Evolutionary conservation across 2,113 vertebrate species (phyloP).

Genomic region (Solenodon paradoxus): DNA sequence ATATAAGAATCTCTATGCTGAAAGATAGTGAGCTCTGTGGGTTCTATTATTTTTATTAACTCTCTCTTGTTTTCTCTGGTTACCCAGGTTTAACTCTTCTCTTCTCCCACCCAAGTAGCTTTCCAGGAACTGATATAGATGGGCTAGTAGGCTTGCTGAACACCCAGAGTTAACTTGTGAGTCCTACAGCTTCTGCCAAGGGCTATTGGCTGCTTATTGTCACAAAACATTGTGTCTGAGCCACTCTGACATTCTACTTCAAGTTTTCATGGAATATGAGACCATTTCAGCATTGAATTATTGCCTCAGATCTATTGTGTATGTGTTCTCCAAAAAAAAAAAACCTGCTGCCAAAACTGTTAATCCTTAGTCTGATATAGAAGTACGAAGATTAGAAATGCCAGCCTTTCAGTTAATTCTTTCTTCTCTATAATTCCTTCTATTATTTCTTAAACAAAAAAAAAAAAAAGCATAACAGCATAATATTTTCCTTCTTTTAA

Average conservation of each 20-base stretch:
- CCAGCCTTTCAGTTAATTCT: neutral
- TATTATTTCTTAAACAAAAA: conserved; percentile 2
- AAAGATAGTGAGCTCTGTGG: neutral
- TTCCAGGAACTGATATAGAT: neutral
- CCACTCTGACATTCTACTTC: conserved; percentile 43
- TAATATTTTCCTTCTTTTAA: conserved; percentile 3
- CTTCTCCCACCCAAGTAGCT: neutral
- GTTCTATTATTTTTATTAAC: conserved; percentile 35
- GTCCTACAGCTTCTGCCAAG: neutral
- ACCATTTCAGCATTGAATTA: conserved; percentile 24
- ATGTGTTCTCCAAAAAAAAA: neutral
- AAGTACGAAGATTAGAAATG: neutral
- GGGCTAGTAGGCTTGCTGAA: neutral
- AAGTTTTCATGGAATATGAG: conserved; percentile 48
- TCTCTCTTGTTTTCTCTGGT: neutral
- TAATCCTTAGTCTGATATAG: neutral
- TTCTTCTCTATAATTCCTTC: conserved; percentile 18
- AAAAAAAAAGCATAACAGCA: neutral
- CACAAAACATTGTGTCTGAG: conserved; percentile 43
- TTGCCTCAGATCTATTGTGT: neutral
- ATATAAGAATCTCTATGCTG: conserved; percentile 21
- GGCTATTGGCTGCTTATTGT: conserved; percentile 30
- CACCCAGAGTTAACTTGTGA: neutral
- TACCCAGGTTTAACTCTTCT: conserved; percentile 42
- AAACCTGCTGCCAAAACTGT: neutral